phyloP scores from a whole-genome alignment of 2,797 vertebrate genomes.

The Selene dorsalis region DNA sequence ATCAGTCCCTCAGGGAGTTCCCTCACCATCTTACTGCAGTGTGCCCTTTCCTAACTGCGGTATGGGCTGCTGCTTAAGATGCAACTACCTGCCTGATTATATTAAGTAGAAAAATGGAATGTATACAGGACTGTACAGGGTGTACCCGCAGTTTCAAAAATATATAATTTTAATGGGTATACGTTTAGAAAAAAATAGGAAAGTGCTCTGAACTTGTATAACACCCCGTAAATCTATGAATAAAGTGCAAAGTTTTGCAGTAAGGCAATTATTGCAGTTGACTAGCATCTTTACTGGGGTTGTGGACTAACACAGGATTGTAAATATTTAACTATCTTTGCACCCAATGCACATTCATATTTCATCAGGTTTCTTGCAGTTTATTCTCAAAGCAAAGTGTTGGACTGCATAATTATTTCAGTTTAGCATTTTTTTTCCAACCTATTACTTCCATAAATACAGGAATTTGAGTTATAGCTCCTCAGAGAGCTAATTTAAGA shows the following conservation, averaged over 20 bases:
- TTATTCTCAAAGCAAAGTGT: constrained; percentile 89
- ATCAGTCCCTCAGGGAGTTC: constrained; percentile 79
- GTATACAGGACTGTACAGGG: background rate
- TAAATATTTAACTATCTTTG: constrained; percentile 89
- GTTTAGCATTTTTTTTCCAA: constrained; percentile 86
- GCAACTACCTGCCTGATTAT: constrained; percentile 74
- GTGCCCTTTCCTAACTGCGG: constrained; percentile 61
- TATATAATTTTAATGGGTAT: constrained; percentile 53
- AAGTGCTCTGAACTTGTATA: constrained; percentile 57
- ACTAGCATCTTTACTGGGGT: constrained; percentile 86
- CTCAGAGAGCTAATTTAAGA: constrained; percentile 88
- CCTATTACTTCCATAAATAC: constrained; percentile 90
- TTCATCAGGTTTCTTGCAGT: constrained; percentile 86
- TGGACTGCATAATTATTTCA: constrained; percentile 90
- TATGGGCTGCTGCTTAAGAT: constrained; percentile 67
- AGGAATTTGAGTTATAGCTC: constrained; percentile 87
- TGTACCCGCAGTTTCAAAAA: constrained; percentile 39
- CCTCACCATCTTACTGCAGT: constrained; percentile 60
- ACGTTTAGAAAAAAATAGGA: constrained; percentile 33
- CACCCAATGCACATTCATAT: constrained; percentile 89
- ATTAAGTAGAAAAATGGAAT: constrained; percentile 45
- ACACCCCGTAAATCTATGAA: constrained; percentile 65
- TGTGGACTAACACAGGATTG: constrained; percentile 85
- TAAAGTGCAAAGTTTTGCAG: constrained; percentile 81
- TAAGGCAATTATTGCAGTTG: constrained; percentile 85